Base-by-base conservation (phyloP, 2,888 invertebrate genomes). In the Meghimatium bilineatum region DNA sequence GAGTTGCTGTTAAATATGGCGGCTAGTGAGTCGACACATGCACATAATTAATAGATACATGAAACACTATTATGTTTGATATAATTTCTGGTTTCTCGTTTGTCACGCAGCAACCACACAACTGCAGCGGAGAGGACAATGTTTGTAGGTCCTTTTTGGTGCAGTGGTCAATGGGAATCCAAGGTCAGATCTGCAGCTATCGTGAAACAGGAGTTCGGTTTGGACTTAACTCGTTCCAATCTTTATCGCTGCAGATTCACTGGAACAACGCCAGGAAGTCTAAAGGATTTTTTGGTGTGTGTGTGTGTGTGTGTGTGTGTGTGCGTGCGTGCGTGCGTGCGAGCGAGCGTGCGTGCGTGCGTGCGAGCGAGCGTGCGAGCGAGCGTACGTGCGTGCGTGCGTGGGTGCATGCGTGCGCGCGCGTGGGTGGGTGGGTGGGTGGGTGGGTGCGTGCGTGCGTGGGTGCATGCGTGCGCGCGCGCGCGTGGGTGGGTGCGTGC, bases 141-240 rank as follows among this genome's bases (percentile, higher is more conserved):
- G 32, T 79, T 12, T 91, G 91, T 66, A 75, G 86, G 0, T 85
- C 89, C 1, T 91, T 90, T 89, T 77, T 91, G 56, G 89, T 89
- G 8, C 91, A 91, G 79, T 91, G 90, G 89, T 89, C 90, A 26
- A 80, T 89, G 56, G 91, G 91, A 0, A 87, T 90, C 80, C 74
- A 84, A 12, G 88, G 89, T n/a, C 84, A 86, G n/a, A 88, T 89
- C 26, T 87, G 87, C 78, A 86, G 88, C 49, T 88, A 88, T 26
- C 80, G 82, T 1, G 85, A 88, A 34, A 87, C 89, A 1, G 91
- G 91, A 0, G 89, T 90, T 38, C 83, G 89, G 29, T 89, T 91
- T 67, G 91, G 91, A 0, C 87, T 87, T 71, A 86, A 85, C 26
- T 88, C 89, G 1, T 88, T 88, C 36, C 85, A 85, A 29, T 86